Evolutionary conservation across 2,113 vertebrate genomes (phyloP).

Genomic region (Mesembrinibis cayennensis): DNA sequence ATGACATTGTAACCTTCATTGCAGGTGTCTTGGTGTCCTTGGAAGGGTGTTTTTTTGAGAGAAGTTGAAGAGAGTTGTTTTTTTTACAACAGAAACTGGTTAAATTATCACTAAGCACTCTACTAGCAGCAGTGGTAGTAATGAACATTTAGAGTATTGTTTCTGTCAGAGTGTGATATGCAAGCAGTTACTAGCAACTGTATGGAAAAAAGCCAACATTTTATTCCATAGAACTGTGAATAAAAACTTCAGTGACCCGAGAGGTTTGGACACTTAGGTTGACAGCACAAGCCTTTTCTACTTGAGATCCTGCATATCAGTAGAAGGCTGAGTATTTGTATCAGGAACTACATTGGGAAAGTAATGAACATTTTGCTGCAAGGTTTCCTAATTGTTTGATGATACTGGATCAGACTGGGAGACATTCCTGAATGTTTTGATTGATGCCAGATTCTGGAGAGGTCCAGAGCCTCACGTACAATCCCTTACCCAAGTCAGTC

Average conservation of each 20-base stretch:
- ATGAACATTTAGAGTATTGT: not conserved
- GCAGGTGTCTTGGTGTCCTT: not conserved
- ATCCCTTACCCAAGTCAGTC: not conserved
- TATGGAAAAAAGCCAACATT: not conserved
- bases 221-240: not conserved
- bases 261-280: not conserved
- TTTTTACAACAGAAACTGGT: not conserved
- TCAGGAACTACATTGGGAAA: not conserved
- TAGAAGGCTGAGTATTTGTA: not conserved
- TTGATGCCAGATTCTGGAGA: not conserved
- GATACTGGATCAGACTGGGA: not conserved
- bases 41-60: not conserved
- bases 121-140: not conserved
- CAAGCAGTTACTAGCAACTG: not conserved
- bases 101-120: not conserved
- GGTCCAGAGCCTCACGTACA: not conserved
- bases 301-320: not conserved
- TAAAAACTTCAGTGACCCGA: not conserved
- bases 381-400: not conserved
- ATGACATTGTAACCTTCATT: not conserved
- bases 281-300: not conserved
- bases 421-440: not conserved
- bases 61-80: not conserved
- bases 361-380: not conserved
- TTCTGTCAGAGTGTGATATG: not conserved